A percentile compares a stretch with the other conserved stretches of the same genome.
These are phyloP conservation scores for Taenaris catops DNA, from an alignment of 2,888 invertebrate species.

Conservation along the genomic window DNA sequence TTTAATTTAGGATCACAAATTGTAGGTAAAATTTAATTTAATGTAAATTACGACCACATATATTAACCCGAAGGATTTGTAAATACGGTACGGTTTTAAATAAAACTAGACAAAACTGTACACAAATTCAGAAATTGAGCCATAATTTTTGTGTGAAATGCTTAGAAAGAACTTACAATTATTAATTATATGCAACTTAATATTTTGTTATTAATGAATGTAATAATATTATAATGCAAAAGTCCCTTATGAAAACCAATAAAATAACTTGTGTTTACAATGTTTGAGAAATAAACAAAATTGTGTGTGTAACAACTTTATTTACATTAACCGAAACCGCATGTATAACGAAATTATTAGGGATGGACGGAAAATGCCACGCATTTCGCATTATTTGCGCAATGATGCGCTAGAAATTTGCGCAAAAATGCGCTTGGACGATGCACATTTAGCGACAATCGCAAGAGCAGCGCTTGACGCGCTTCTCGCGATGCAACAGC, in stretches of 20 bases:
- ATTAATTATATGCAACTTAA: not conserved
- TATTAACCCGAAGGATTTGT: conserved; percentile 20
- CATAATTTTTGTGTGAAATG: conserved; percentile 8
- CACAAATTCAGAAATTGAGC: conserved; percentile 8
- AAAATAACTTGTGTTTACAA: conserved; percentile 13
- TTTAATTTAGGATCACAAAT: conserved; percentile 74
- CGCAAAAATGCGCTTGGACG: too few relatives aligned
- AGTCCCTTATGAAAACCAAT: conserved; percentile 8
- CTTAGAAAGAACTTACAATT: conserved; percentile 8
- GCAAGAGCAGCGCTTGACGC: conserved; percentile 87
- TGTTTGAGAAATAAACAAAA: conserved; percentile 22
- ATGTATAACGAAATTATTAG: conserved; percentile 20
- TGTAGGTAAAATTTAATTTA: conserved; percentile 26
- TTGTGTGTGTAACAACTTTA: conserved; percentile 25
- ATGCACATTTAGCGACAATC: conserved; percentile 83
- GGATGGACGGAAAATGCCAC: conserved; percentile 29
- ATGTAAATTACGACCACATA: conserved; percentile 25
- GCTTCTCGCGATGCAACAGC: conserved; percentile 78
- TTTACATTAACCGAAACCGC: conserved; percentile 34
- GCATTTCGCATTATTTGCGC: conserved; percentile 17
- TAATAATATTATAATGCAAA: conserved; percentile 7
- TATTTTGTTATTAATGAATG: conserved; percentile 4
- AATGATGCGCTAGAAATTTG: conserved; percentile 13
- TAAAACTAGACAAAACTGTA: conserved; percentile 3
- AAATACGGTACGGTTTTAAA: conserved; percentile 18